phyloP scores from a whole-genome alignment of 2,797 vertebrate genomes.

The Anas bahamensis region DNA sequence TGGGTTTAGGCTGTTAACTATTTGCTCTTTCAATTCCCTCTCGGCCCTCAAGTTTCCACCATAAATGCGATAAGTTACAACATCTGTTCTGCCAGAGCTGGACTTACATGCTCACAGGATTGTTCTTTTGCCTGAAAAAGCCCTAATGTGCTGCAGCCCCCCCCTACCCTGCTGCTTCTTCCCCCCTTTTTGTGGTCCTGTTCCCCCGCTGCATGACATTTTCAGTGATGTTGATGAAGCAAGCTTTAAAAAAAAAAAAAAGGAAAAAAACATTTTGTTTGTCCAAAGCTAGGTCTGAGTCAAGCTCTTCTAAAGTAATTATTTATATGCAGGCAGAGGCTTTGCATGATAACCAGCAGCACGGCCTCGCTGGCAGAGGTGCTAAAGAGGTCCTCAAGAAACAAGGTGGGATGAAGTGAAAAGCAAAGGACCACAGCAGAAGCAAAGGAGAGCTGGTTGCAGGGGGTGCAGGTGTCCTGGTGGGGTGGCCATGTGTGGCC shows the following conservation, averaged over 20 bases:
- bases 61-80: conserved; percentile 69
- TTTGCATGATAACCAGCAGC: background rate
- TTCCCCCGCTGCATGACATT: background rate
- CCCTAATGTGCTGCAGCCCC: background rate
- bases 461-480: background rate
- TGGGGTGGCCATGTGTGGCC: accelerated
- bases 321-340: background rate
- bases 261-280: background rate
- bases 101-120: conserved; percentile 29
- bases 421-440: background rate
- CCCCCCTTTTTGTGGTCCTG: background rate
- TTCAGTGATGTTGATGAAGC: background rate
- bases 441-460: background rate
- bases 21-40: conserved; percentile 65
- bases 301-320: background rate
- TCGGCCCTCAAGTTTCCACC: conserved; percentile 62
- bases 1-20: conserved; percentile 51
- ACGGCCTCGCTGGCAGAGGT: background rate
- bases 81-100: conserved; percentile 61
- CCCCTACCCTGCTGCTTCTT: background rate
- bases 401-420: accelerated
- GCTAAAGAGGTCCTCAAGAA: background rate
- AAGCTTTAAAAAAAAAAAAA: background rate
- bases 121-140: conserved; percentile 18
- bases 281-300: background rate